These are phyloP conservation scores for Silurus meridionalis DNA, from an alignment of 2,113 vertebrate genomes.

Conservation along the genomic window DNA sequence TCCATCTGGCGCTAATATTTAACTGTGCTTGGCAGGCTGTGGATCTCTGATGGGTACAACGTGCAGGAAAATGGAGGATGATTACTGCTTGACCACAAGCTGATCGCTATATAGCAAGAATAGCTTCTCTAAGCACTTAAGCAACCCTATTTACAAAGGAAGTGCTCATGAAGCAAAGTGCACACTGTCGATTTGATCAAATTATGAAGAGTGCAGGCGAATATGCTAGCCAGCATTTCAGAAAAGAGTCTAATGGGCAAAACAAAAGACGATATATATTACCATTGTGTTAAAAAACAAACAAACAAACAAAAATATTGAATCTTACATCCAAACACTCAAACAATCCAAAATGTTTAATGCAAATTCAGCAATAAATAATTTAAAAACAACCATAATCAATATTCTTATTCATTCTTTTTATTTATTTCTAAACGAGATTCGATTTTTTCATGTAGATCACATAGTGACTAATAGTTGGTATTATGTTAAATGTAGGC, in stretches of 20 bases:
- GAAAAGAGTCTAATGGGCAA: neutral
- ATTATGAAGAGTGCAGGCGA: constrained; percentile 12
- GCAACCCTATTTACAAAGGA: neutral
- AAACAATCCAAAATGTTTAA: neutral
- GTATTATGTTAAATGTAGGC: neutral
- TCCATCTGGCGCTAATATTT: constrained; percentile 35
- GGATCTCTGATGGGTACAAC: constrained; percentile 17
- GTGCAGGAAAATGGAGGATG: neutral
- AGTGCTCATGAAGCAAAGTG: constrained; percentile 12
- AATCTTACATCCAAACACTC: too few relatives aligned
- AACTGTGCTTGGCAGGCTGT: neutral
- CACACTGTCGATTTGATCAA: neutral
- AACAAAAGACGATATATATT: neutral
- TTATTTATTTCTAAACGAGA: too few relatives aligned
- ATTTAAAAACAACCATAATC: neutral
- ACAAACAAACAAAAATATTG: too few relatives aligned
- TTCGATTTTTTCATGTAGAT: neutral
- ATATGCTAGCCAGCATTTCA: neutral
- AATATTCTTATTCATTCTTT: neutral
- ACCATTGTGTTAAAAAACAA: neutral
- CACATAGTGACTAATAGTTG: neutral
- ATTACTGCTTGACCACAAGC: neutral
- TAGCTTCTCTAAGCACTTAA: constrained; percentile 20
- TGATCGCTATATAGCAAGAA: neutral
- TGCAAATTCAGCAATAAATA: neutral